These are phyloP conservation scores for Pemphredon lugubris DNA, from an alignment of 2,888 invertebrate genomes.

Conservation along the genomic window DNA sequence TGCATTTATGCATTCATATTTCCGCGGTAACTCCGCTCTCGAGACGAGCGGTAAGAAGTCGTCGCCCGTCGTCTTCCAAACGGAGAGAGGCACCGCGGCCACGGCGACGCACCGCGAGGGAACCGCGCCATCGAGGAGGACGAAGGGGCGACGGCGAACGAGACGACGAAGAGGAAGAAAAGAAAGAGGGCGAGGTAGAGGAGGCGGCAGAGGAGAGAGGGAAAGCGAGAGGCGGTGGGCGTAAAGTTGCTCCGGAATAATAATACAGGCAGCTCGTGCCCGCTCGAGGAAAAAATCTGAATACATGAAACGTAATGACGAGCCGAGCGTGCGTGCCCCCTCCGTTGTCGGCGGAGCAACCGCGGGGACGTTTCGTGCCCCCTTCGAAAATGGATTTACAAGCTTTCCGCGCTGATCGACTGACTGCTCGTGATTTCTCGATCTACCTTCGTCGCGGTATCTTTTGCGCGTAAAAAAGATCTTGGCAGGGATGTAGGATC, in stretches of 20 bases:
- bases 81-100: no score
- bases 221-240: conserved; percentile 63
- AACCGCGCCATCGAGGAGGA: conserved; percentile 17
- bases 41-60: conserved; percentile 71
- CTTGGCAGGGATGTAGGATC: no score
- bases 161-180: conserved; percentile 54
- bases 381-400: conserved; percentile 28
- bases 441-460: no score
- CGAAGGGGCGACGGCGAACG: conserved; percentile 36
- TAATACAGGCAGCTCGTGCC: conserved; percentile 75
- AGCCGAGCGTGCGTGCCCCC: conserved; percentile 62
- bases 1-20: conserved; percentile 81
- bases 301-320: conserved; percentile 80
- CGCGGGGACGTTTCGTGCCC: conserved; percentile 5
- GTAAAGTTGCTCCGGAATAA: conserved; percentile 80
- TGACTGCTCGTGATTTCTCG: no score
- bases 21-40: conserved; percentile 74
- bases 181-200: conserved; percentile 20
- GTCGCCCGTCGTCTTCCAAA: conserved; percentile 63
- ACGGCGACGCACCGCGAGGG: conserved; percentile 17
- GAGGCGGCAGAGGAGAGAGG: conserved; percentile 13
- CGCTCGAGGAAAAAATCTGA: conserved; percentile 77
- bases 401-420: neutral
- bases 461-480: no score
- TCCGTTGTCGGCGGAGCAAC: conserved; percentile 43